Percentiles rank a stretch among this genome's conserved stretches.
Conservation (phyloP, 2,888 invertebrate species). For the Patella ulyssiponensis region DNA sequence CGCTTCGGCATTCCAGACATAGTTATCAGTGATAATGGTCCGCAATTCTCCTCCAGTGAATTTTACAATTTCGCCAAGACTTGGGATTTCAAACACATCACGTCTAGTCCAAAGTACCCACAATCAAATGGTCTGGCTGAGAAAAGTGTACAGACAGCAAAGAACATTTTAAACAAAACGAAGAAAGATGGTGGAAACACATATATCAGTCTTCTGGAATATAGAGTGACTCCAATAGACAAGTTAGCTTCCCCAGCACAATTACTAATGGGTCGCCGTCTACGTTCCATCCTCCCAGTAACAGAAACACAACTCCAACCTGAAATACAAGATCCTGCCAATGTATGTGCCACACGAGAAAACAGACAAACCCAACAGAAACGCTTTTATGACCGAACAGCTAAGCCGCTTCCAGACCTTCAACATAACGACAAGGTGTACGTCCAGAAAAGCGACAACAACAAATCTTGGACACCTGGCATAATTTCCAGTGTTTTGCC, state of each 20-base stretch:
- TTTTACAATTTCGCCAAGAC: constrained; percentile 34
- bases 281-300: not conserved
- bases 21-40: constrained; percentile 33
- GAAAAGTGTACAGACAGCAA: constrained; percentile 35
- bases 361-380: not conserved
- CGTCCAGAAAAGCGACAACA: not conserved
- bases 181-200: not conserved
- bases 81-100: constrained; percentile 35
- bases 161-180: constrained; percentile 34
- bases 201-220: not conserved
- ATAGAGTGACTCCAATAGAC: constrained; percentile 9
- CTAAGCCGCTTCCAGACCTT: not conserved
- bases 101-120: constrained; percentile 34
- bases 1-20: constrained; percentile 22
- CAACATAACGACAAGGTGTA: not conserved
- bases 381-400: not conserved
- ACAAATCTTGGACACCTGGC: not conserved
- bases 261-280: constrained; percentile 5
- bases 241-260: not conserved
- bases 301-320: not conserved
- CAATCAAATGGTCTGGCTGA: constrained; percentile 35
- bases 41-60: constrained; percentile 29
- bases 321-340: not conserved
- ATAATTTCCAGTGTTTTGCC: not conserved
- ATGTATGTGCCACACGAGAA: not conserved